Conservation (phyloP, 1,140 invertebrate species). For the Heterodera schachtii region DNA sequence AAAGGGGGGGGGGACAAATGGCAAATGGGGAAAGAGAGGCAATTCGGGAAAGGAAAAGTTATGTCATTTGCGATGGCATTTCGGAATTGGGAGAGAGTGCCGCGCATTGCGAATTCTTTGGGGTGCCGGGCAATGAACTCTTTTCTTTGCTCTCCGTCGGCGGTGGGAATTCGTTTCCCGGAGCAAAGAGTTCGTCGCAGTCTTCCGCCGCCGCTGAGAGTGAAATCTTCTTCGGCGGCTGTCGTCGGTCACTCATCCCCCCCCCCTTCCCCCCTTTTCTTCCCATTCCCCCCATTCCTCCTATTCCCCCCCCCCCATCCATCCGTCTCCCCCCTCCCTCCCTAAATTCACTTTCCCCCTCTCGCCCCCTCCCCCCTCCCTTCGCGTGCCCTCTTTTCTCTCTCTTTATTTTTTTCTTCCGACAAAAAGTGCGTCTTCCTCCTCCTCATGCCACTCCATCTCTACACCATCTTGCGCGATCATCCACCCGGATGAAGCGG, state of each 20-base stretch:
- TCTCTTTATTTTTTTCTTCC: background rate
- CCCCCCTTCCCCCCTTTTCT: background rate
- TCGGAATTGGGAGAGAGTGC: background rate
- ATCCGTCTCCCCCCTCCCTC: background rate
- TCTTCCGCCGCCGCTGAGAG: too few relatives aligned
- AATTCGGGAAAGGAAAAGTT: background rate
- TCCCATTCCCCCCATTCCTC: background rate
- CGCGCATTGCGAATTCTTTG: background rate
- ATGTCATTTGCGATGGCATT: background rate
- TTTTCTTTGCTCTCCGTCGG: background rate
- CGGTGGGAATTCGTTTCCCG: background rate
- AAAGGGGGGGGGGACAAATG: background rate
- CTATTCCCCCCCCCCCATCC: background rate
- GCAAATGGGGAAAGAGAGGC: background rate
- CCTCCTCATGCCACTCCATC: background rate
- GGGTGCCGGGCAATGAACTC: background rate
- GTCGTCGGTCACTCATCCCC: slow-evolving; percentile 2
- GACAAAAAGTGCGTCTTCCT: background rate
- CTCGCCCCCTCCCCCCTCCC: background rate
- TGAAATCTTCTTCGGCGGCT: slow-evolving; percentile 12
- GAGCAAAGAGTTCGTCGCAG: background rate
- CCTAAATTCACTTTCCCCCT: background rate
- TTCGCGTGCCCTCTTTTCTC: slow-evolving; percentile 10
- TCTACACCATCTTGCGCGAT: background rate
- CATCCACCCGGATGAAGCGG: slow-evolving; percentile 16